phyloP scores from a whole-genome alignment of 2,888 invertebrate species.

The Chrysolina oricalcia region DNA sequence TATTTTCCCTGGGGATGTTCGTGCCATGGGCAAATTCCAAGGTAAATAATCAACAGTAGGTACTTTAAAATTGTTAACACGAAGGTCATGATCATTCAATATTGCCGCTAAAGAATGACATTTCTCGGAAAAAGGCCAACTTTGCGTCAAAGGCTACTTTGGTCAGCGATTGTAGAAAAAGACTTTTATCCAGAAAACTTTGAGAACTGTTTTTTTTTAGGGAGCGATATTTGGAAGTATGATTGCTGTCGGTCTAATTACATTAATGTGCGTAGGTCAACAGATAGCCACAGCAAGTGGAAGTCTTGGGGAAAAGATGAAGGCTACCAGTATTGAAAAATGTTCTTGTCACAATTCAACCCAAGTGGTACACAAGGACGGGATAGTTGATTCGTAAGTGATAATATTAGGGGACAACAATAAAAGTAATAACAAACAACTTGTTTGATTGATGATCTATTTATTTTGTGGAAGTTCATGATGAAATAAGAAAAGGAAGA shows the following conservation, averaged over 20 bases:
- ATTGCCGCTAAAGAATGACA: not conserved
- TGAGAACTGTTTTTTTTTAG: conserved; percentile 67
- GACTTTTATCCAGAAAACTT: no score
- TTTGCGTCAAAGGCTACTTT: no score
- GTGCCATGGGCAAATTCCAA: conserved; percentile 90
- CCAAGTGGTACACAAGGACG: conserved; percentile 7
- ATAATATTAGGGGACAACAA: no score
- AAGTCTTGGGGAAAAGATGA: conserved; percentile 67
- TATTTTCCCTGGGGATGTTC: conserved; percentile 91
- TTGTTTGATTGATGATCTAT: no score
- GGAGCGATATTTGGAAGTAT: conserved; percentile 80
- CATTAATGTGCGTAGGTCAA: conserved; percentile 80
- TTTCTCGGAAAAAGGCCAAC: no score
- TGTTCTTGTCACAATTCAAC: conserved; percentile 72
- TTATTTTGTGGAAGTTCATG: no score
- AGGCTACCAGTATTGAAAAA: conserved; percentile 74
- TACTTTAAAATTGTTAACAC: not conserved
- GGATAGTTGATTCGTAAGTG: conserved; percentile 33
- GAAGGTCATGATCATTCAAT: no score
- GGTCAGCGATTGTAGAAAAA: no score
- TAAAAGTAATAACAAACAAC: no score
- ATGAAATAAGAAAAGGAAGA: no score
- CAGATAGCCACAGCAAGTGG: conserved; percentile 76
- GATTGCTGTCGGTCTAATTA: conserved; percentile 76
- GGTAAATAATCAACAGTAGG: conserved; percentile 70